Evolutionary conservation across 2,113 vertebrate genomes (phyloP), one percentile per base, ranked within the genome.

Genomic region (Megaceryle torquata): DNA sequence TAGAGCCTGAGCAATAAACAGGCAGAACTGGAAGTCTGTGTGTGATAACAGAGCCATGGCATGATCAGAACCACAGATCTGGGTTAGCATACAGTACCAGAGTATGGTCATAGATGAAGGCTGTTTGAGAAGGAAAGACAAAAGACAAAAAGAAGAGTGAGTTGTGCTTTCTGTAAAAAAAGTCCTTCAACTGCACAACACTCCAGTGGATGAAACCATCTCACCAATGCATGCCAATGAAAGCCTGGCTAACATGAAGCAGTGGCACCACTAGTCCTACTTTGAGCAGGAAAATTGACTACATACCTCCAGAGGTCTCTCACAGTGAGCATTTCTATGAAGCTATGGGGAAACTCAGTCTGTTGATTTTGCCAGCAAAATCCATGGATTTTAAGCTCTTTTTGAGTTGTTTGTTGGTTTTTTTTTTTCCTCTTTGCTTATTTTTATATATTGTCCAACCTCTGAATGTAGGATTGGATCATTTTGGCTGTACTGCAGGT

Each of bases 151-250:
- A 71, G 24, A 67, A 53, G 7, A 39, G 6, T 48, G 28, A 46
- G 17, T 3, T 17, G 39, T 43, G 13, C 41, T 80, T 76, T 60
- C 63, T 31, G 15, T 48, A 37, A 24, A 46, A 76, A 54, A 80
- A 9, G 8, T 10, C 64, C 33, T 28, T 82, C 2, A 0, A n/a
- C 31, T 82, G 26, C 48, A 48, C 39, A 68, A 3, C 0, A 3
- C 21, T 54, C 13, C 31, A 22, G 76, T 0, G 1, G 19, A 79
- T 16, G n/a, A 70, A 76, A 51, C 28, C 33, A 51, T 39, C n/a
- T 84, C 29, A 35, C 4, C 24, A 68, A 24, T 2, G 28, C 24
- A 41, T n/a, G 59, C 17, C 46, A 74, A 8, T 6, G 15, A 81
- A 86, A 74, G 56, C 26, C n/a, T 19, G 41, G 12, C 26, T 59